phyloP scores from a whole-genome alignment of 2,797 vertebrate genomes.

The Ctenochaetus hawaiiensis region DNA sequence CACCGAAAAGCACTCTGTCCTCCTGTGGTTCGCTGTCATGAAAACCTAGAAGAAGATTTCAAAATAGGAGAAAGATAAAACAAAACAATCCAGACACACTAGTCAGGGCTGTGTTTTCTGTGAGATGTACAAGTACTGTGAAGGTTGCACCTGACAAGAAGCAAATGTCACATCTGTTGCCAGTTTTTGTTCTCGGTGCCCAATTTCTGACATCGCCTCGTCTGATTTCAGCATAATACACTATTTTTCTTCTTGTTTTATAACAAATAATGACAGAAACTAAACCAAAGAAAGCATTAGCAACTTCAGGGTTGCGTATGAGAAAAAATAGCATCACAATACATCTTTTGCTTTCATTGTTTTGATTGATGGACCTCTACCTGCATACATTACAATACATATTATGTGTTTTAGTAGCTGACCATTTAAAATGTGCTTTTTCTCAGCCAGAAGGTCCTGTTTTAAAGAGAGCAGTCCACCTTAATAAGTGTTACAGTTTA shows the following conservation, averaged over 20 bases:
- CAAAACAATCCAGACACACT: background rate
- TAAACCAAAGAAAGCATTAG: background rate
- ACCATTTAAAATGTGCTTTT: too few species aligned
- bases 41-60: background rate
- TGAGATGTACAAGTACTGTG: background rate
- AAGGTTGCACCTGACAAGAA: slow-evolving; percentile 3
- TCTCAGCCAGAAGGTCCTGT: too few species aligned
- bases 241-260: background rate
- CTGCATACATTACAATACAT: too few species aligned
- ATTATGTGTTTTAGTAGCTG: too few species aligned
- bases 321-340: too few species aligned
- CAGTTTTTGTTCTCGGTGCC: background rate
- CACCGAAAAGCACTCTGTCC: background rate
- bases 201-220: too few species aligned
- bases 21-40: background rate
- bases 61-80: background rate
- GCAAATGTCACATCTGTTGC: background rate
- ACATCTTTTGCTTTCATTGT: too few species aligned
- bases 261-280: background rate
- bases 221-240: background rate
- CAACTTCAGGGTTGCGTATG: background rate
- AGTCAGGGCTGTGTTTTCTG: background rate
- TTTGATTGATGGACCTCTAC: too few species aligned
- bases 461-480: background rate
- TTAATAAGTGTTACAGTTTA: background rate